A percentile compares a stretch with the other conserved stretches of the same genome.
These are phyloP conservation scores for Nothoprocta perdicaria DNA, from an alignment of 2,113 vertebrate genomes.

Conservation along the genomic window DNA sequence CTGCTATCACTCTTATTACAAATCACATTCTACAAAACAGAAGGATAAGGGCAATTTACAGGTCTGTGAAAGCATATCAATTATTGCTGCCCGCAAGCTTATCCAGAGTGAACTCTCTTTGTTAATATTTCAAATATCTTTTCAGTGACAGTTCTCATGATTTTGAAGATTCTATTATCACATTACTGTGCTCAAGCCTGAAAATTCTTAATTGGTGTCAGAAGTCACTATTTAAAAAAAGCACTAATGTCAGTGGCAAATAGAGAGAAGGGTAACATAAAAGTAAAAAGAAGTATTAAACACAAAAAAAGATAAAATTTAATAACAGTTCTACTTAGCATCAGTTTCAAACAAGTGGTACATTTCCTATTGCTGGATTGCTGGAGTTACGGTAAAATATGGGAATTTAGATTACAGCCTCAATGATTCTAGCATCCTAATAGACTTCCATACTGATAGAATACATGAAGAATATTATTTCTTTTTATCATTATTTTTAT, in stretches of 20 bases:
- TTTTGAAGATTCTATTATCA: neutral
- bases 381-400: neutral
- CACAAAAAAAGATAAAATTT: neutral
- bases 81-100: neutral
- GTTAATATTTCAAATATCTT: neutral
- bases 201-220: neutral
- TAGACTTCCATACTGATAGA: neutral
- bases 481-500: neutral
- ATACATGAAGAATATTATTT: neutral
- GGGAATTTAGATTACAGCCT: neutral
- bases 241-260: neutral
- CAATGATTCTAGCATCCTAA: neutral
- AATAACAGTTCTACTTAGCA: neutral
- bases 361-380: neutral
- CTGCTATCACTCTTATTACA: neutral
- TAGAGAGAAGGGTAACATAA: neutral
- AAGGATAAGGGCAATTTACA: neutral
- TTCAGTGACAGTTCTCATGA: neutral
- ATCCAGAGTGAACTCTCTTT: neutral
- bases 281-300: neutral
- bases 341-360: neutral
- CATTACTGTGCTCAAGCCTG: neutral
- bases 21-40: neutral
- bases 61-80: neutral
- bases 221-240: neutral